Conservation (phyloP, 2,888 invertebrate genomes). For the Carabus problematicus region DNA sequence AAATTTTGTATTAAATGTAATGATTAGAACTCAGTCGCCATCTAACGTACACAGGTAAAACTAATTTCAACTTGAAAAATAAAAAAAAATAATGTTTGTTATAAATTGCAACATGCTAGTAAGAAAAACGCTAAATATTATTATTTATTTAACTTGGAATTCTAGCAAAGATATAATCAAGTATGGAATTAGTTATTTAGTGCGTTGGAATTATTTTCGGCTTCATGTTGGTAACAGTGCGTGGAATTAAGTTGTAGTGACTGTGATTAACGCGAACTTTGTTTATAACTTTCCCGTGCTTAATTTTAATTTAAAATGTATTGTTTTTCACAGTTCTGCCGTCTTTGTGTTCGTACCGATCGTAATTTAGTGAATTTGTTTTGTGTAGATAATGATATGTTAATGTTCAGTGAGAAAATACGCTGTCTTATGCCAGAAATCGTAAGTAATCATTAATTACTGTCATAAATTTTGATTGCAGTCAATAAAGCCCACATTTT, state of each 20-base stretch:
- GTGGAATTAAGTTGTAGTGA: conserved; percentile 25
- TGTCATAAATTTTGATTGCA: conserved; percentile 34
- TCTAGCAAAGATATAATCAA: too few species aligned
- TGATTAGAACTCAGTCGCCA: too few species aligned
- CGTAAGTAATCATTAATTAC: conserved; percentile 40
- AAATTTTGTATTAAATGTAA: too few species aligned
- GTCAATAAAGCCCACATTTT: conserved; percentile 30
- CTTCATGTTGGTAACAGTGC: conserved; percentile 22
- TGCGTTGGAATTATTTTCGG: not conserved
- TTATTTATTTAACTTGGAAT: too few species aligned
- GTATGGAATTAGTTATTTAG: not conserved
- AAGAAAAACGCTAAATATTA: too few species aligned
- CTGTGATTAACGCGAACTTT: conserved; percentile 33
- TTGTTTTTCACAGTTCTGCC: conserved; percentile 39
- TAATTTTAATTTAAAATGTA: conserved; percentile 42
- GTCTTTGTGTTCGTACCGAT: conserved; percentile 34
- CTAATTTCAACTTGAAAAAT: too few species aligned
- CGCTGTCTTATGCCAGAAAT: conserved; percentile 28
- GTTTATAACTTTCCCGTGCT: conserved; percentile 38
- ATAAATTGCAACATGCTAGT: too few species aligned
- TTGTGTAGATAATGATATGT: conserved; percentile 25
- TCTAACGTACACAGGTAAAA: too few species aligned
- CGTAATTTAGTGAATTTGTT: conserved; percentile 37
- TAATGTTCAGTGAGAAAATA: conserved; percentile 26
- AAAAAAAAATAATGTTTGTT: too few species aligned